Conservation (phyloP, 2,888 invertebrate species). For the Tuberolachnus salignus region DNA sequence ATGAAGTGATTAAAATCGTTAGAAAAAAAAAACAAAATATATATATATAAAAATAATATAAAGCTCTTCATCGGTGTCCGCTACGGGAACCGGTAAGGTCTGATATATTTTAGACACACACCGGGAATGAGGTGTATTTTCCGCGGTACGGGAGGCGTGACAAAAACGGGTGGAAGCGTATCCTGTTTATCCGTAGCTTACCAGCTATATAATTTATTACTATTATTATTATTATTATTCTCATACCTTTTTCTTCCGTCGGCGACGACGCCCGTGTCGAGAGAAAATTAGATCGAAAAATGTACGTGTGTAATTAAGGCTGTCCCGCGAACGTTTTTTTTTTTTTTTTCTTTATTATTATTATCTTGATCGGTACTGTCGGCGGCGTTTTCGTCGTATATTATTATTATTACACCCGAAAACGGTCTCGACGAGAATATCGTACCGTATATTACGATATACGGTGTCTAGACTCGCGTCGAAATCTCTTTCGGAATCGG, state of each 20-base stretch:
- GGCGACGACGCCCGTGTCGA: conserved; percentile 48
- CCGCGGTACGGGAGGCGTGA: conserved; percentile 40
- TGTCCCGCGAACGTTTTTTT: neutral
- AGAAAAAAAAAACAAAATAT: neutral
- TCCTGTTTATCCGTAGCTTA: conserved; percentile 37
- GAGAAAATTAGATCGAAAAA: conserved; percentile 55
- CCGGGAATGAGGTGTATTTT: neutral
- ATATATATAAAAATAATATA: neutral
- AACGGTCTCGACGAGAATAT: neutral
- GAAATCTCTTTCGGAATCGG: neutral
- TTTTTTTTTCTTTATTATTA: too few species aligned
- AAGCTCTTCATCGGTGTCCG: too few species aligned
- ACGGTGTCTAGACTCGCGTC: neutral
- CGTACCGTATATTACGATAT: neutral
- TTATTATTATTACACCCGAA: conserved; percentile 22
- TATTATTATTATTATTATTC: conserved; percentile 19
- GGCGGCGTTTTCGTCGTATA: neutral
- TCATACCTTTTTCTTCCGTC: conserved; percentile 17
- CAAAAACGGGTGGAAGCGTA: conserved; percentile 54
- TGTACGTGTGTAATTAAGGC: conserved; percentile 44
- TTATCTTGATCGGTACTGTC: conserved; percentile 41
- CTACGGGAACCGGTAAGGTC: neutral
- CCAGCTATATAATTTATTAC: neutral
- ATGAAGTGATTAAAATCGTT: conserved; percentile 50
- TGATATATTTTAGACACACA: neutral